Conservation (phyloP, 1,140 invertebrate species). For the Zaprionus davidi region DNA sequence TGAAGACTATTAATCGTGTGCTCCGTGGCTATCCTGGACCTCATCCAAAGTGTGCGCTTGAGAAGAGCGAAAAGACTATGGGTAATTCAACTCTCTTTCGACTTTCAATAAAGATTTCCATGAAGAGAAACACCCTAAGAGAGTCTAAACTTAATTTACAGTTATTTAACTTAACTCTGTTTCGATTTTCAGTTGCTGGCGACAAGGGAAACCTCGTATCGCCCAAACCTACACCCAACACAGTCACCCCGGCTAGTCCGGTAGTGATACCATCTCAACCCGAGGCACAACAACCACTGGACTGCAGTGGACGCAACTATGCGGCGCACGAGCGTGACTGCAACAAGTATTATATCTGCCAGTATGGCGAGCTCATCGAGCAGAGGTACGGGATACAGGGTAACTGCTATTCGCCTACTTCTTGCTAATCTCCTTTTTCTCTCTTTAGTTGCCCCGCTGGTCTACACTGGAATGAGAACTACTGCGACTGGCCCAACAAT, state of each 20-base stretch:
- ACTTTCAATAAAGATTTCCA: neutral
- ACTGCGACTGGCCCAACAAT: constrained; percentile 92
- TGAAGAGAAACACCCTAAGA: too few relatives aligned
- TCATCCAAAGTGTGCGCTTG: constrained; percentile 69
- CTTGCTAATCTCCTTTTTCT: neutral
- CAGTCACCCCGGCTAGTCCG: constrained; percentile 18
- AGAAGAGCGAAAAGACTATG: constrained; percentile 66
- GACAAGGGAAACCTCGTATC: constrained; percentile 41
- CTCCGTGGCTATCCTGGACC: constrained; percentile 87
- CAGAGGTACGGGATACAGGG: constrained; percentile 77
- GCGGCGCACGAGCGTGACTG: constrained; percentile 88
- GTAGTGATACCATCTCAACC: constrained; percentile 20
- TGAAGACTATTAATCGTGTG: constrained; percentile 91
- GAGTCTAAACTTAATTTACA: neutral
- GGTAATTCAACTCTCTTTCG: constrained; percentile 44
- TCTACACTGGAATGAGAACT: constrained; percentile 91
- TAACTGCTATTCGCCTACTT: neutral
- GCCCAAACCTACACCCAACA: constrained; percentile 48
- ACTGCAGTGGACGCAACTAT: constrained; percentile 88
- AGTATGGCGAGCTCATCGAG: constrained; percentile 88
- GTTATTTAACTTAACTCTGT: neutral
- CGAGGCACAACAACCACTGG: constrained; percentile 67
- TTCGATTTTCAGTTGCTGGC: constrained; percentile 43
- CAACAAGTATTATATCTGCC: constrained; percentile 92
- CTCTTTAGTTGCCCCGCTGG: constrained; percentile 87